Evolutionary conservation across 2,113 vertebrate genomes (phyloP).

Genomic region (Addax nasomaculatus): DNA sequence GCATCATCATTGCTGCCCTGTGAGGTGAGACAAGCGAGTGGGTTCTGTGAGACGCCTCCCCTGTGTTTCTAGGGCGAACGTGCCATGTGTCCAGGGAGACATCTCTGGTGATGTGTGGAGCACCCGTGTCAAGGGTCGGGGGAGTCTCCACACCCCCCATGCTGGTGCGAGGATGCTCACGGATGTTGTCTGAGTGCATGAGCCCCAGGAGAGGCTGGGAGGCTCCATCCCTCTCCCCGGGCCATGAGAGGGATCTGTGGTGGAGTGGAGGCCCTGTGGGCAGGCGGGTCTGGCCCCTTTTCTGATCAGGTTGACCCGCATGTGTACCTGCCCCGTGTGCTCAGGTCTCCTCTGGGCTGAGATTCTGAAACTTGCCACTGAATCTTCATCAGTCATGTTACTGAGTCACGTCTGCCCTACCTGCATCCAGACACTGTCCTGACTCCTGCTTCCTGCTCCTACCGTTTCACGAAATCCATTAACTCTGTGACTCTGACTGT

Average conservation of each 20-base stretch:
- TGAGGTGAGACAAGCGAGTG: neutral
- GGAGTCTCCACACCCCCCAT: neutral
- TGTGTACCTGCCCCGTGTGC: fast-evolving
- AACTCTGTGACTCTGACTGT: neutral
- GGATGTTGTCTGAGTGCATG: neutral
- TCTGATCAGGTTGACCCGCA: neutral
- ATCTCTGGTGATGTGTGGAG: neutral
- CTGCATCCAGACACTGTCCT: neutral
- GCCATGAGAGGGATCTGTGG: neutral
- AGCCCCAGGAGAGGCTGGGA: neutral
- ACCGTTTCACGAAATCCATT: neutral
- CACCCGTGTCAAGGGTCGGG: fast-evolving
- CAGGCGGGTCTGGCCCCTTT: neutral
- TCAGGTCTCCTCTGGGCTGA: neutral
- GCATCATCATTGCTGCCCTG: neutral
- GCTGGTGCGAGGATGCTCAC: neutral
- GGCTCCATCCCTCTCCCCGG: neutral
- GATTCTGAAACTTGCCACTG: no score
- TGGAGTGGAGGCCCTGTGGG: neutral
- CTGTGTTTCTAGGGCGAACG: neutral
- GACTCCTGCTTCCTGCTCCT: no score
- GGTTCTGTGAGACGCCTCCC: fast-evolving
- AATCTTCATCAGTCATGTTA: no score
- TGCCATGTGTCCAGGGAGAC: neutral
- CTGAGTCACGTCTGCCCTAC: fast-evolving